Percentiles rank a stretch among this genome's conserved stretches.
These are phyloP conservation scores for Tortricodes alternella DNA, from an alignment of 2,888 invertebrate genomes.

Conservation along the genomic window DNA sequence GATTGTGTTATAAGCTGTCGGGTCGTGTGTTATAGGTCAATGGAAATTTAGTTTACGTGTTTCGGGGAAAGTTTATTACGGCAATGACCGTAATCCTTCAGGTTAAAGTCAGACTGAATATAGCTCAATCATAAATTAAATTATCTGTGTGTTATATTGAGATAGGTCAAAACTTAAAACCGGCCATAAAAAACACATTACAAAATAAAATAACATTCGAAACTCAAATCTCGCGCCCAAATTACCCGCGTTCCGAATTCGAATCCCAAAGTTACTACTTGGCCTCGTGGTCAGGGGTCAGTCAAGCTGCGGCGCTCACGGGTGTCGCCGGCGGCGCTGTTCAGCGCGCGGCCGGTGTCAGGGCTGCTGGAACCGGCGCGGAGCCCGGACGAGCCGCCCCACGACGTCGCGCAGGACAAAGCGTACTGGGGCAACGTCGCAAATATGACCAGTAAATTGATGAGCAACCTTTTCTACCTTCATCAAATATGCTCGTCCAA, in stretches of 20 bases:
- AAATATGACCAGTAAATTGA: slow-evolving; percentile 69
- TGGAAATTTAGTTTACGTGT: slow-evolving; percentile 44
- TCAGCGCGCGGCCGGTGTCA: slow-evolving; percentile 80
- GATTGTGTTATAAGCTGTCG: slow-evolving; percentile 48
- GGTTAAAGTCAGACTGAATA: not conserved
- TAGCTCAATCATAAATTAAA: not conserved
- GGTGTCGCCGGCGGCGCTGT: slow-evolving; percentile 79
- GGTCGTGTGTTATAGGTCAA: slow-evolving; percentile 50
- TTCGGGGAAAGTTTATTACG: slow-evolving; percentile 1
- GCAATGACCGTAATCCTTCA: not conserved
- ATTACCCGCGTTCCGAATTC: slow-evolving; percentile 27
- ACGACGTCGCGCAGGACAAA: slow-evolving; percentile 80
- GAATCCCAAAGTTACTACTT: slow-evolving; percentile 9
- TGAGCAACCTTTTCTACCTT: too few relatives aligned
- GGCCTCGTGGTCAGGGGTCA: slow-evolving; percentile 28
- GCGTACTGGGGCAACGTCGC: slow-evolving; percentile 77
- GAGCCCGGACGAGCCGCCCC: slow-evolving; percentile 74
- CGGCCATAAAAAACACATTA: not conserved
- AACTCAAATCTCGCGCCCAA: not conserved
- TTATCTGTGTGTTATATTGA: not conserved
- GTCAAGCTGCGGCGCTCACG: slow-evolving; percentile 77
- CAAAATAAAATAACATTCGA: not conserved
- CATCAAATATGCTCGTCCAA: too few relatives aligned
- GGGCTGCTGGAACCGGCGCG: slow-evolving; percentile 75
- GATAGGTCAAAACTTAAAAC: not conserved